Evolutionary conservation across 2,888 invertebrate genomes (phyloP), one percentile per base, ranked within the genome.

Genomic region (Endotricha flammealis): DNA sequence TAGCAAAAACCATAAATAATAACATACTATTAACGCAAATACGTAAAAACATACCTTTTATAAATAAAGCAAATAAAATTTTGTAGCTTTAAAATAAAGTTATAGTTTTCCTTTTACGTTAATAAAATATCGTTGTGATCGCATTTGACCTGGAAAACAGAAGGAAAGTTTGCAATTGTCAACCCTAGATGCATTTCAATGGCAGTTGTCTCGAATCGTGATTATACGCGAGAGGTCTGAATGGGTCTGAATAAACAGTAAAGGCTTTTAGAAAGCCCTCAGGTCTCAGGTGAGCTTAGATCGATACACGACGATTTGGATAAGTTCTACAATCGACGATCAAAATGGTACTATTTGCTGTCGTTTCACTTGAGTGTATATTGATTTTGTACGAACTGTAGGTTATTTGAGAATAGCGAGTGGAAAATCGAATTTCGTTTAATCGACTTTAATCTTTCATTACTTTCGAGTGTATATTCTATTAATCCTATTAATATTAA

Each of bases 211-310:
- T 64, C 47, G 56, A 53, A 55, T 55, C 47, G 57, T 58, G 57
- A 70, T 69, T 64, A 64, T 66, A 54, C 61, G 53, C 46, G 50
- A 38, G 57, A 53, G 52, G 50, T 52, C 50, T 41, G 55, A 61
- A 57, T 55, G 53, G 60, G 50, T 57, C 59, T 64, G 58, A 57
- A 57, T 64, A 71, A 67, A 72, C 64, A 64, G 53, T n/a, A 54
- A 61, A 63, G 54, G 68, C 66, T 66, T 70, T 69, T 60, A 68
- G 46, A 38, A 38, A 52, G 41, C 44, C 36, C 41, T 56, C 49
- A 55, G 56, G 39, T 50, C 39, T 44, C 45, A 47, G 48, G 46
- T 49, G 32, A 42, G 35, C 39, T 48, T 46, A 49, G 48, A 51
- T 57, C 48, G 55, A 55, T 57, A 39, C 40, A 40, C 20, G 6